Evolutionary conservation across 2,113 vertebrate genomes (phyloP), one percentile per base, ranked within the genome.

Genomic region (Leptocoma aspasia): DNA sequence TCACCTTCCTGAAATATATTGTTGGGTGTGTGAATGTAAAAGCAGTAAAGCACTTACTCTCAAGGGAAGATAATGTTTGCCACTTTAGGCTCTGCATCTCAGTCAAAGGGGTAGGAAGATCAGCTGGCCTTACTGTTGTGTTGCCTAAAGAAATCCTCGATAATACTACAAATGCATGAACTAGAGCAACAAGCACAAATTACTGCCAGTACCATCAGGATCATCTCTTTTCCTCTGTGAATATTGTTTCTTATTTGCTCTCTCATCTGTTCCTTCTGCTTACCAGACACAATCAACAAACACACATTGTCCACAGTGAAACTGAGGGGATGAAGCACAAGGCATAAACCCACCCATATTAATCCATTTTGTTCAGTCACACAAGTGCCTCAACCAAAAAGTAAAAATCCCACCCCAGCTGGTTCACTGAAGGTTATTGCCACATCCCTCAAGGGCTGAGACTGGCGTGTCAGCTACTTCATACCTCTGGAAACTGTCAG

Each of bases 281-380:
- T 24, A 11, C 19, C 61, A 84, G 41, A 28, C 28, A 39, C 1
- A 1, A 68, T 11, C 22, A 59, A 56, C 31, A 87, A 73, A 44
- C 6, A 4, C 1, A 14, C 1, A 1, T 15, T 1, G 0, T 9
- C 19, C 26, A 12, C 17, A 30, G 30, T 1, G 23, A 77, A 44
- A 17, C 21, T 6, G 33, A 65, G 39, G 31, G 19, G 44, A 22
- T 41, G 54, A 79, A 92, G 39, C 44, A 9, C 49, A 22, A 50
- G 31, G n/a, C 1, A 3, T 21, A 56, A 89, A 89, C 1, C 13
- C 14, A 59, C 18, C 6, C 0, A 0, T 16, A 6, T 27, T 3
- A 33, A 76, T n/a, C 57, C 56, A 2, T 17, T 21, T 3, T 42
- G 27, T 56, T 24, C 53, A 33, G 56, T 14, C 56, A 50, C 54